Evolutionary conservation across 2,797 vertebrate genomes (phyloP), one percentile per base, ranked within the genome.

Genomic region (Paratrypauchen microcephalus): DNA sequence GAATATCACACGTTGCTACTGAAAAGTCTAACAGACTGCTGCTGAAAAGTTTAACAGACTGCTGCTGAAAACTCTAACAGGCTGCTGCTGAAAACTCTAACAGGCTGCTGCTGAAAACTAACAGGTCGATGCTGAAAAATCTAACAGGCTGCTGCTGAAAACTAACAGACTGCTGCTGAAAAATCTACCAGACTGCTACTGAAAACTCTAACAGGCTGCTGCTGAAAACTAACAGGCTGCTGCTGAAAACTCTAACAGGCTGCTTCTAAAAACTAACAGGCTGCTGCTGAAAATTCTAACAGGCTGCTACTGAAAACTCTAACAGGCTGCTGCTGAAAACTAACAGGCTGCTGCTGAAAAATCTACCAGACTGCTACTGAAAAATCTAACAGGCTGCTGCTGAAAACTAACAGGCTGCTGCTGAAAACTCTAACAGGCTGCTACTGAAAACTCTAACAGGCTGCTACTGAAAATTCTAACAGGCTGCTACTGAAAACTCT

Each of bases 61-160:
- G 55, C 32, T 6, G 7, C 30, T 32, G 30, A 32, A 6, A 32
- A 32, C 21, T 75, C 68, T 77, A 62, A 65, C 70, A 74, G 69
- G 41, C 71, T 50, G 11, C 23, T 72, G 48, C 60, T 48, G 54
- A 66, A 70, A 45, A 12, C 57, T 47, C n/a, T n/a, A n/a, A n/a
- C n/a, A n/a, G n/a, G 55, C 32, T 63, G 55, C 32, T 6, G 7
- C 30, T 32, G 30, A 32, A 6, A 32, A 32, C 21, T n/a, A n/a
- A n/a, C n/a, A n/a, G n/a, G n/a, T n/a, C n/a, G n/a, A n/a, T n/a
- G n/a, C n/a, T n/a, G n/a, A n/a, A n/a, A n/a, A n/a, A n/a, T 75
- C 68, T 77, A 62, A 65, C 70, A 74, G 69, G 41, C 71, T 50
- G 11, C 23, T 72, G 48, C 60, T 48, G 54, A 66, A 70, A 45